These are phyloP conservation scores for Brachynemurus nebulosus DNA, from an alignment of 2,888 invertebrate genomes.

Conservation along the genomic window DNA sequence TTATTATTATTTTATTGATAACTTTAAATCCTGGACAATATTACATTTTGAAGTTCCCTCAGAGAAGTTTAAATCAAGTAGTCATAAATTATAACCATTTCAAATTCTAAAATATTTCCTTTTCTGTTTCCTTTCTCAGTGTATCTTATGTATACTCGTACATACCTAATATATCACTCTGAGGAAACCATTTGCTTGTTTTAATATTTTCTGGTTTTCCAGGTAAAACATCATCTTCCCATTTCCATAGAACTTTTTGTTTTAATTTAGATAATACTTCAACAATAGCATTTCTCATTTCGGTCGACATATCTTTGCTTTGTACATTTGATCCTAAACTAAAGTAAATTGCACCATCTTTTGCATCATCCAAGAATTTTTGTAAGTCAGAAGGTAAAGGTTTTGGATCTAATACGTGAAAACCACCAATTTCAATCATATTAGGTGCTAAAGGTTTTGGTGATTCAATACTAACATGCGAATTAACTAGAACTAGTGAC, in stretches of 20 bases:
- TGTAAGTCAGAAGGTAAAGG: slow-evolving; percentile 20
- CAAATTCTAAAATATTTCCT: too few relatives aligned
- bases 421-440: slow-evolving; percentile 25
- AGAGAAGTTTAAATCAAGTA: too few relatives aligned
- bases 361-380: slow-evolving; percentile 23
- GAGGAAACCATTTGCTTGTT: slow-evolving; percentile 31
- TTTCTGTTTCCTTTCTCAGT: too few relatives aligned
- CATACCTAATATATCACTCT: slow-evolving; percentile 25
- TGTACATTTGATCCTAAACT: slow-evolving; percentile 28
- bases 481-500: slow-evolving; percentile 24
- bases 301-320: slow-evolving; percentile 21
- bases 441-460: slow-evolving; percentile 39
- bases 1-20: too few relatives aligned
- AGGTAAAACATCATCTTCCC: slow-evolving; percentile 30
- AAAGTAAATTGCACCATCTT: slow-evolving; percentile 26
- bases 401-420: slow-evolving; percentile 19
- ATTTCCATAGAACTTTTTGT: slow-evolving; percentile 35
- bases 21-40: too few relatives aligned
- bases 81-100: too few relatives aligned
- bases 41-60: too few relatives aligned
- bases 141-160: neutral
- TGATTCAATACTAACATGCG: slow-evolving; percentile 28
- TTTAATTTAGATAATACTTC: neutral
- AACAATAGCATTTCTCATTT: slow-evolving; percentile 15
- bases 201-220: slow-evolving; percentile 30